phyloP scores from a whole-genome alignment of 2,888 invertebrate species.

The Drosophila meridiana region DNA sequence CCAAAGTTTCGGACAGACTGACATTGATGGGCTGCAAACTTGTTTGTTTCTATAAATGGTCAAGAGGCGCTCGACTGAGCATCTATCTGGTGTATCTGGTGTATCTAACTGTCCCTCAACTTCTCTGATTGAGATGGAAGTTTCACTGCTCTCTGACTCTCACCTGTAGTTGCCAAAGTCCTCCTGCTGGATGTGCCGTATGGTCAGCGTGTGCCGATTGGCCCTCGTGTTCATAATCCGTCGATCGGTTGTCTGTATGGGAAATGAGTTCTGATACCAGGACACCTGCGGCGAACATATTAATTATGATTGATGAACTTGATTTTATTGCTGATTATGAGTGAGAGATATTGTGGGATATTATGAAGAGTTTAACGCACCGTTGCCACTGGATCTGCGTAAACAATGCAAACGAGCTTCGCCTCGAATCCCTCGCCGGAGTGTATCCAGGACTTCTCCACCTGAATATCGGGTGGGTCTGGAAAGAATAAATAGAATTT shows the following conservation, averaged over 20 bases:
- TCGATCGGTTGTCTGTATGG: constrained; percentile 88
- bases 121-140: constrained; percentile 11
- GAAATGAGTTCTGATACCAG: constrained; percentile 90
- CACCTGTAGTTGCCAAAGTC: constrained; percentile 91
- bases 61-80: constrained; percentile 39
- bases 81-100: not conserved
- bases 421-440: constrained; percentile 90
- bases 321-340: not conserved
- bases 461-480: constrained; percentile 90
- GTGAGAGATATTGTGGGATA: not conserved
- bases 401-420: constrained; percentile 89
- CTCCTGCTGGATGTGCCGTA: constrained; percentile 89
- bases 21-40: constrained; percentile 81
- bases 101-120: constrained; percentile 6
- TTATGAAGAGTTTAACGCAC: constrained; percentile 84
- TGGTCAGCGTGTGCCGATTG: constrained; percentile 89
- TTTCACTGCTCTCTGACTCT: constrained; percentile 49
- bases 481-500: constrained; percentile 34
- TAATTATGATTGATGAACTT: not conserved
- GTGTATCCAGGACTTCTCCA: constrained; percentile 90
- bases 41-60: constrained; percentile 64
- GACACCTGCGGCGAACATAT: constrained; percentile 86
- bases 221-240: constrained; percentile 89
- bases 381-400: constrained; percentile 89
- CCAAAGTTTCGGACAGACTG: constrained; percentile 82